A percentile compares a stretch with the other conserved stretches of the same genome.
Conservation (phyloP, 2,113 vertebrate species). For the Dicentrarchus labrax region DNA sequence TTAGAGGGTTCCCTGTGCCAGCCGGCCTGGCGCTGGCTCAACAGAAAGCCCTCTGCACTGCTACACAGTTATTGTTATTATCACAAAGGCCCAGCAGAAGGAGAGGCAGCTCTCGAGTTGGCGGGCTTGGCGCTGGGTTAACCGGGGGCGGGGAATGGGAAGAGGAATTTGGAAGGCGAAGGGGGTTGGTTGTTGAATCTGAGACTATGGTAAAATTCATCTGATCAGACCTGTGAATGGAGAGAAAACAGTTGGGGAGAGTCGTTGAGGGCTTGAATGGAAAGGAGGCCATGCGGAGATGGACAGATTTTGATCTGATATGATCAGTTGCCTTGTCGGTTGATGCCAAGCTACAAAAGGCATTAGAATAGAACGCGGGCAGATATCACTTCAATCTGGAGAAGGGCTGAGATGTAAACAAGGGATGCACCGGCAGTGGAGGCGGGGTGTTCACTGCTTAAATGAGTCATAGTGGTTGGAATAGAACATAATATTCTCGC, state of each 20-base stretch:
- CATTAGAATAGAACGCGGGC: slow-evolving; percentile 37
- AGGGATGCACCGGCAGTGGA: slow-evolving; percentile 63
- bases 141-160: slow-evolving; percentile 66
- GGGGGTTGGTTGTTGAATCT: slow-evolving; percentile 59
- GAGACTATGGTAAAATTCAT: slow-evolving; percentile 60
- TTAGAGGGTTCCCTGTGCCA: slow-evolving; percentile 75
- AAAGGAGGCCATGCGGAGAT: slow-evolving; percentile 46
- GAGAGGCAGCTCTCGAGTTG: slow-evolving; percentile 79
- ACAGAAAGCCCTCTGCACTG: slow-evolving; percentile 71
- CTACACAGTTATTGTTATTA: slow-evolving; percentile 81
- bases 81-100: slow-evolving; percentile 82
- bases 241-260: slow-evolving; percentile 59
- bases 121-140: slow-evolving; percentile 76
- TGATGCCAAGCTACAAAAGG: slow-evolving; percentile 38
- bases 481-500: slow-evolving; percentile 71
- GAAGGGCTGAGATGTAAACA: slow-evolving; percentile 65
- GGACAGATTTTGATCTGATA: slow-evolving; percentile 53
- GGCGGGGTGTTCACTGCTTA: slow-evolving; percentile 62
- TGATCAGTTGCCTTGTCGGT: slow-evolving; percentile 53
- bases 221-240: slow-evolving; percentile 62
- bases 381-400: slow-evolving; percentile 58
- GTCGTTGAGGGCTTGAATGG: slow-evolving; percentile 57
- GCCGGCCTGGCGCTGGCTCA: slow-evolving; percentile 72
- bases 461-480: slow-evolving; percentile 73
- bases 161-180: slow-evolving; percentile 69